A percentile compares a stretch with the other conserved stretches of the same genome.
phyloP scores from a whole-genome alignment of 2,888 invertebrate genomes.

The Cosmia pyralina region DNA sequence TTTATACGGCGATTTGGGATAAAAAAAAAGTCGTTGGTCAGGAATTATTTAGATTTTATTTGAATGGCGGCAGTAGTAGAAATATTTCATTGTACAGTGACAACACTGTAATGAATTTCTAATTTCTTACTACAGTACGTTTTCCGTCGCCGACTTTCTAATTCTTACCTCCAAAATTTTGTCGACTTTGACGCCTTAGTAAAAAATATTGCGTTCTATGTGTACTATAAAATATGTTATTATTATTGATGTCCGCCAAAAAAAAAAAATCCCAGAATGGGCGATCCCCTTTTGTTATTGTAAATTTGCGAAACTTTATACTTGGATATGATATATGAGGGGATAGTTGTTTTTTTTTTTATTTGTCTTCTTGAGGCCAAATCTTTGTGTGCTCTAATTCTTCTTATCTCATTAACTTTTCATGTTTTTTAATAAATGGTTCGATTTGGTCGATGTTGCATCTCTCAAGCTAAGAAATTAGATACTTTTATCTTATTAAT shows the following conservation, averaged over 20 bases:
- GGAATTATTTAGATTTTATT: not conserved
- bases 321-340: no score
- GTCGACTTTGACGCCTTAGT: not conserved
- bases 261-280: no score
- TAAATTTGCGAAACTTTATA: not conserved
- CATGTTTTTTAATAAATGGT: not conserved
- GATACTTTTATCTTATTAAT: not conserved
- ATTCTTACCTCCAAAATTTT: not conserved
- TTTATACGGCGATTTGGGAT: not conserved
- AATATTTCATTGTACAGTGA: not conserved
- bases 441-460: not conserved
- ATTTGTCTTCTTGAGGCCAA: no score
- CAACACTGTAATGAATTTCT: not conserved
- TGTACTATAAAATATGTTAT: not conserved
- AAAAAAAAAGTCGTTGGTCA: not conserved
- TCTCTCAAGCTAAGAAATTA: not conserved
- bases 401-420: not conserved
- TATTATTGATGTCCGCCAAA: not conserved
- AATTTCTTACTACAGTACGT: not conserved
- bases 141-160: not conserved
- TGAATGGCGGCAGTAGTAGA: not conserved
- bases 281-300: not conserved
- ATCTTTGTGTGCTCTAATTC: no score
- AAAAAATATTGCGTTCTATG: not conserved
- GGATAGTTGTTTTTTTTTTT: no score